Percentiles rank a stretch among this genome's conserved stretches.
Conservation (phyloP, 1,140 invertebrate genomes). For the Reticulitermes speratus region DNA sequence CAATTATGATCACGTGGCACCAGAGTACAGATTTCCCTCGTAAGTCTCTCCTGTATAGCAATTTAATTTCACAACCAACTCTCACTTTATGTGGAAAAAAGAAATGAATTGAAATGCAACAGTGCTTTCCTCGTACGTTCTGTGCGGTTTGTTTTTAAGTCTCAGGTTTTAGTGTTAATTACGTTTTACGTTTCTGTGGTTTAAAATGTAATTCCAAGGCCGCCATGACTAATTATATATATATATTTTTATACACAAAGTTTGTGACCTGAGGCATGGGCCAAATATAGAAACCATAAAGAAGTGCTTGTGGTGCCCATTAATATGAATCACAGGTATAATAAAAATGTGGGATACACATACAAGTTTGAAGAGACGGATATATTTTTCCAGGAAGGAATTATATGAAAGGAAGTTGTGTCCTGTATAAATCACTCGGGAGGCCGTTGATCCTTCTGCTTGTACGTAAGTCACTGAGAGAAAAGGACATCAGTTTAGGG, state of each 20-base stretch:
- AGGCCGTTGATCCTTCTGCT: not conserved
- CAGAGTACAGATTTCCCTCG: too few species aligned
- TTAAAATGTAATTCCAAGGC: not conserved
- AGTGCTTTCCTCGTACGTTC: not conserved
- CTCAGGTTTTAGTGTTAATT: not conserved
- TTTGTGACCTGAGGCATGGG: not conserved
- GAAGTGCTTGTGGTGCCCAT: not conserved
- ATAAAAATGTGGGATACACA: slow-evolving; percentile 5
- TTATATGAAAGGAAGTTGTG: not conserved
- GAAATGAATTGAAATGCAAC: not conserved
- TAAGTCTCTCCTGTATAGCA: too few species aligned
- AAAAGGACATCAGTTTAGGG: not conserved
- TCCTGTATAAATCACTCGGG: not conserved
- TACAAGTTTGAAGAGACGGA: not conserved
- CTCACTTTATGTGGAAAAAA: not conserved
- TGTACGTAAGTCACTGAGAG: not conserved
- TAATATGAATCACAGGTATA: not conserved
- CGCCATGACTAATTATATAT: not conserved
- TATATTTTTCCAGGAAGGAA: not conserved
- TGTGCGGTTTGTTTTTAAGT: not conserved
- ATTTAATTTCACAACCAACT: too few species aligned
- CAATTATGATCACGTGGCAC: too few species aligned
- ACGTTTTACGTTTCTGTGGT: not conserved
- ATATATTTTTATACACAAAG: not conserved
- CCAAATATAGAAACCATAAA: not conserved